phyloP scores from a whole-genome alignment of 2,888 invertebrate species.

The Sympetrum striolatum region DNA sequence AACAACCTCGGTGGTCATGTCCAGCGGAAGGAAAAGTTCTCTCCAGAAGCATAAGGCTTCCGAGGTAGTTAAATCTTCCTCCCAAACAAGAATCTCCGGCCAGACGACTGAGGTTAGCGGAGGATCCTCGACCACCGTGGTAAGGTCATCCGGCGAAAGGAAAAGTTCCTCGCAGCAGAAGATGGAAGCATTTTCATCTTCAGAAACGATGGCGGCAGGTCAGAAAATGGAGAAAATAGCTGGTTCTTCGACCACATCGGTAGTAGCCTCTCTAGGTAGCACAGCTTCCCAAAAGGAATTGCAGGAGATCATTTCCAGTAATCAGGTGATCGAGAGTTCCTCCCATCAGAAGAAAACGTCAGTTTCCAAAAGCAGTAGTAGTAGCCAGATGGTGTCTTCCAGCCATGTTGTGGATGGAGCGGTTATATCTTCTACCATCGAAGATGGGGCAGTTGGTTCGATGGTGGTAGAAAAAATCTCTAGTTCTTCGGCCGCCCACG shows the following conservation, averaged over 20 bases:
- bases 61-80: not conserved
- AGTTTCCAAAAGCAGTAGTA: conserved; percentile 21
- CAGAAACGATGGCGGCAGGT: not conserved
- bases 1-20: not conserved
- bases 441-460: not conserved
- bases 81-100: not conserved
- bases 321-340: conserved; percentile 10
- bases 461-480: not conserved
- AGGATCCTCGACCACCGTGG: not conserved
- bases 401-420: conserved; percentile 23
- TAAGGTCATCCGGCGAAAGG: not conserved
- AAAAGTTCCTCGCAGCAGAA: not conserved
- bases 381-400: conserved; percentile 14
- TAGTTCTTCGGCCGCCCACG: not conserved
- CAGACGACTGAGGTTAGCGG: not conserved
- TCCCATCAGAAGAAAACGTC: conserved; percentile 2
- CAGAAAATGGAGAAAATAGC: not conserved
- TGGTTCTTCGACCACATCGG: not conserved
- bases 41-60: not conserved
- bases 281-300: not conserved
- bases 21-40: not conserved
- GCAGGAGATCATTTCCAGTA: conserved; percentile 24
- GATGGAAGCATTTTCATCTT: not conserved
- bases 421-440: not conserved
- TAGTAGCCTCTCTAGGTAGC: not conserved